Evolutionary conservation across 2,888 invertebrate genomes (phyloP).

Genomic region (Strigamia maritima): DNA sequence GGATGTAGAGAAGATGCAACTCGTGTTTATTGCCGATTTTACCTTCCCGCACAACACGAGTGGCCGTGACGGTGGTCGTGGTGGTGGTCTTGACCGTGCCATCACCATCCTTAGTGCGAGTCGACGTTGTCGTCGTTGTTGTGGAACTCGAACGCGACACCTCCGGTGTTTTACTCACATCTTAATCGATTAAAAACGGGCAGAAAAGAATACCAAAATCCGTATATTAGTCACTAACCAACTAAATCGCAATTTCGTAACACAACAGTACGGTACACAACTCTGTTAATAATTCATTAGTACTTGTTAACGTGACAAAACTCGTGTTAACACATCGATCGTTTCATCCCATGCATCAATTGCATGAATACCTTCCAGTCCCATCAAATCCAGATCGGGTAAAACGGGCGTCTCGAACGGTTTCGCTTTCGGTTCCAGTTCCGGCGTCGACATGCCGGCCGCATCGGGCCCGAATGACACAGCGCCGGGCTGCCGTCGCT

Average conservation of each 20-base stretch:
- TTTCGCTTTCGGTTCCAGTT: too few species aligned
- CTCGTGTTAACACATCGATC: not conserved
- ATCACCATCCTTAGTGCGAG: not conserved
- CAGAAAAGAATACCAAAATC: not conserved
- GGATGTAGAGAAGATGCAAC: too few species aligned
- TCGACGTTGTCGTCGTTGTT: not conserved
- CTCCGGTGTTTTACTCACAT: not conserved
- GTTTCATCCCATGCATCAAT: not conserved
- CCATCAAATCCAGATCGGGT: not conserved
- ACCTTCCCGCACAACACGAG: not conserved
- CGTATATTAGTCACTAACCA: not conserved
- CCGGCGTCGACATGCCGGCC: not conserved
- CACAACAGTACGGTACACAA: too few species aligned
- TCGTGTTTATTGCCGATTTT: too few species aligned
- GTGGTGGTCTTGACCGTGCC: not conserved
- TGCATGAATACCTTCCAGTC: not conserved
- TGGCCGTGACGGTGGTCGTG: not conserved
- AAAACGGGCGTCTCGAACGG: not conserved
- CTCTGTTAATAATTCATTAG: too few species aligned
- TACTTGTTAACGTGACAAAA: too few species aligned
- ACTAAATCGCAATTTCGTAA: too few species aligned
- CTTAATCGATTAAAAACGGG: not conserved
- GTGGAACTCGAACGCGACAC: not conserved
- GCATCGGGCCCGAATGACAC: not conserved
- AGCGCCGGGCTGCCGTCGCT: not conserved